These are phyloP conservation scores for Polyommatus iphigenia DNA, from an alignment of 2,888 invertebrate species.

Conservation along the genomic window DNA sequence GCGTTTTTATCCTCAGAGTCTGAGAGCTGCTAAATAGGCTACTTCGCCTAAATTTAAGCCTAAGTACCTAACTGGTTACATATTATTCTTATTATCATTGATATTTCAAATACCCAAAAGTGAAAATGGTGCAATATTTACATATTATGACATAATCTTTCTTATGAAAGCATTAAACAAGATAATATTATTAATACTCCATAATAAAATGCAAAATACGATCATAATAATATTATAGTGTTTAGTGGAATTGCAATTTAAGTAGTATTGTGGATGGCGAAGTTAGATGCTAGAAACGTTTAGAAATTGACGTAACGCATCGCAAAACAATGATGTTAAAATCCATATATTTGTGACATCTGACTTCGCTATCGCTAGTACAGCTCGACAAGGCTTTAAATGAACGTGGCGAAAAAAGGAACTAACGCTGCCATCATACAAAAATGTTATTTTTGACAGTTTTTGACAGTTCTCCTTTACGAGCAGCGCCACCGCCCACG, in stretches of 20 bases:
- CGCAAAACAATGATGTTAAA: too few species aligned
- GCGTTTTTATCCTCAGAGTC: conserved; percentile 17
- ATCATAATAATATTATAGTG: not conserved
- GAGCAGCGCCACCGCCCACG: too few species aligned
- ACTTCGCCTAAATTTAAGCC: not conserved
- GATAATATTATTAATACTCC: not conserved
- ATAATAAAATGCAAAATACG: not conserved
- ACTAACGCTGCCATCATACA: too few species aligned
- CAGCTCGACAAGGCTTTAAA: too few species aligned
- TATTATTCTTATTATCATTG: not conserved
- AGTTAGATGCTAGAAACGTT: not conserved
- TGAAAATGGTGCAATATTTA: not conserved
- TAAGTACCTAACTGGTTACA: conserved; percentile 20
- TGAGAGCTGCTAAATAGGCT: conserved; percentile 8
- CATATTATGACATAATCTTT: not conserved
- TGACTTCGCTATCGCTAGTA: too few species aligned
- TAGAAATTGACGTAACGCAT: not conserved
- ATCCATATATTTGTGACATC: not conserved
- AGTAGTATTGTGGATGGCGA: not conserved
- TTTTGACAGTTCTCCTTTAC: too few species aligned
- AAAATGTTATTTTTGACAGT: too few species aligned
- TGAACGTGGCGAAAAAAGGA: too few species aligned
- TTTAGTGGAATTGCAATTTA: not conserved
- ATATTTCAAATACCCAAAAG: not conserved
- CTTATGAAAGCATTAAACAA: not conserved